Evolutionary conservation across 2,797 vertebrate genomes (phyloP).

Genomic region (Orientallactaga sibirica): DNA sequence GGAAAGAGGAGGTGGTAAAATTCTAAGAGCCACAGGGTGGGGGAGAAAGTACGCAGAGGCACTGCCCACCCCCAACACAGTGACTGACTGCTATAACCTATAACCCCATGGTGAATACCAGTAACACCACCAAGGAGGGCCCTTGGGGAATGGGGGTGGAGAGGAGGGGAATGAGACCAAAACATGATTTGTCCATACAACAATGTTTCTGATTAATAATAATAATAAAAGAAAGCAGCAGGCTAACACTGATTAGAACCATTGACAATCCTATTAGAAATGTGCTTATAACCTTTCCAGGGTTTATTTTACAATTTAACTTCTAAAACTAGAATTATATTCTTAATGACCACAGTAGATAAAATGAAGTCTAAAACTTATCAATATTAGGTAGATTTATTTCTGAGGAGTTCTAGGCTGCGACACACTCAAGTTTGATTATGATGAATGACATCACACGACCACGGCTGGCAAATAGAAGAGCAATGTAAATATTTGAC

Average conservation of each 20-base stretch:
- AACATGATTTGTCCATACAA: too few relatives aligned
- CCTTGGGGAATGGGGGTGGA: too few relatives aligned
- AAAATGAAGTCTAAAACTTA: slow-evolving; percentile 27
- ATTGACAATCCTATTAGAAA: not conserved
- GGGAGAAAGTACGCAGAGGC: too few relatives aligned
- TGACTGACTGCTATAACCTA: too few relatives aligned
- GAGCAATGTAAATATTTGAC: slow-evolving; percentile 43
- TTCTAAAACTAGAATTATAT: slow-evolving; percentile 39
- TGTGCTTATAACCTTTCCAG: not conserved
- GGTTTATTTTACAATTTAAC: not conserved
- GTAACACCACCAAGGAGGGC: too few relatives aligned
- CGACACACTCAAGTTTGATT: not conserved
- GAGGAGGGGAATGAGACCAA: too few relatives aligned
- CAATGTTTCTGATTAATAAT: too few relatives aligned
- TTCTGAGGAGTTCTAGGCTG: not conserved
- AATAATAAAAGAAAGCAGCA: not conserved
- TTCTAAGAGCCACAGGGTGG: too few relatives aligned
- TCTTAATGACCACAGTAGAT: not conserved
- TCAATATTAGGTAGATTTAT: slow-evolving; percentile 44
- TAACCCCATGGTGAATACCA: too few relatives aligned
- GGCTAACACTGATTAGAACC: not conserved
- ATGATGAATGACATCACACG: slow-evolving; percentile 21
- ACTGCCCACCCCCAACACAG: too few relatives aligned
- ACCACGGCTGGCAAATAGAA: slow-evolving; percentile 12
- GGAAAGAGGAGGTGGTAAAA: too few relatives aligned